Evolutionary conservation across 2,888 invertebrate genomes (phyloP).

Genomic region (Rhagonycha fulva): DNA sequence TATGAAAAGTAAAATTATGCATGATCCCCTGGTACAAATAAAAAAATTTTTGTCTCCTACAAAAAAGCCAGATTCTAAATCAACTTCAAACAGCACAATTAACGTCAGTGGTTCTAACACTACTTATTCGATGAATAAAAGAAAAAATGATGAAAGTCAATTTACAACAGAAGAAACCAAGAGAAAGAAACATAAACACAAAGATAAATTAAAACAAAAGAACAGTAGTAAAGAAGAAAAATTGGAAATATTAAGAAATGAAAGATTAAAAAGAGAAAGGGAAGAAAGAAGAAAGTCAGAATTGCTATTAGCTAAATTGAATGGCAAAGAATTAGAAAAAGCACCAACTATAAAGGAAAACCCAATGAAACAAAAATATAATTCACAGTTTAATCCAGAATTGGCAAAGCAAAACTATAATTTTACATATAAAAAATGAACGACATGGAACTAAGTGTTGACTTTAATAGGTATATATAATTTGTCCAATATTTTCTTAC

Average conservation of each 20-base stretch:
- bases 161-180: constrained; percentile 5
- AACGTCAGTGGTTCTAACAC: background rate
- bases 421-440: constrained; percentile 9
- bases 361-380: constrained; percentile 75
- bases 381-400: constrained; percentile 95
- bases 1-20: constrained; percentile 66
- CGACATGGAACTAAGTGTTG: too few relatives aligned
- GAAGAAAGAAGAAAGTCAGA: constrained; percentile 76
- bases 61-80: background rate
- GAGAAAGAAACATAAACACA: constrained; percentile 34
- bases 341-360: constrained; percentile 16
- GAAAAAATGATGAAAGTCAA: background rate
- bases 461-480: too few relatives aligned
- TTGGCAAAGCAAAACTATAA: constrained; percentile 78
- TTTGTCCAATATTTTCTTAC: too few relatives aligned
- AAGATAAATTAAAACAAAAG: constrained; percentile 21
- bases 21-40: constrained; percentile 78
- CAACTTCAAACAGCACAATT: background rate
- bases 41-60: constrained; percentile 56
- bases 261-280: constrained; percentile 79
- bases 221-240: constrained; percentile 47
- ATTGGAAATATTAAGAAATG: constrained; percentile 73
- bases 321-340: constrained; percentile 55
- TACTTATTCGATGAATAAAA: background rate
- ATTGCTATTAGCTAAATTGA: constrained; percentile 70